These are phyloP conservation scores for Bujurquina vittata DNA, from an alignment of 2,113 vertebrate species.

Conservation along the genomic window DNA sequence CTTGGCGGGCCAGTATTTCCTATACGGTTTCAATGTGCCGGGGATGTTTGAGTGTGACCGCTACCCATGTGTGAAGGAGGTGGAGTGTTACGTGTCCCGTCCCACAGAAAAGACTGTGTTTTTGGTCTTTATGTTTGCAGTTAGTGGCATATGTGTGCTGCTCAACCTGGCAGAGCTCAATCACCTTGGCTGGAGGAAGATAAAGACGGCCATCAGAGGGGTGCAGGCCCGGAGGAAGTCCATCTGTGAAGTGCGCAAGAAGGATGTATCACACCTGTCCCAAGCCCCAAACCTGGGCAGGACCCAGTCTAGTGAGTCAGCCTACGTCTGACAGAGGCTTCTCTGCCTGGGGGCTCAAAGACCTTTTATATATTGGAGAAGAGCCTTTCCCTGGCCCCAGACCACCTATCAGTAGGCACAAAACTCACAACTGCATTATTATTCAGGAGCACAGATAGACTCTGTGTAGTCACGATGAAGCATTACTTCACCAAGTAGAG, in stretches of 20 bases:
- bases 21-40: conserved; percentile 89
- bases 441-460: conserved; percentile 70
- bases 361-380: conserved; percentile 62
- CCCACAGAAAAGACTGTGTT: conserved; percentile 92
- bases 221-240: conserved; percentile 86
- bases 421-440: conserved; percentile 63
- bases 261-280: conserved; percentile 83
- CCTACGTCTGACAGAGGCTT: conserved; percentile 86
- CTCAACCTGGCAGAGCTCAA: conserved; percentile 93
- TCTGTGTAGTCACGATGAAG: conserved; percentile 48
- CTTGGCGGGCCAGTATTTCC: conserved; percentile 88
- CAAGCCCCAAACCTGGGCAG: conserved; percentile 84
- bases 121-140: conserved; percentile 91
- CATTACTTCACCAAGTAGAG: conserved; percentile 48
- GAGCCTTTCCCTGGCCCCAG: conserved; percentile 65
- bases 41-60: conserved; percentile 89
- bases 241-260: conserved; percentile 83
- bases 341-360: conserved; percentile 71
- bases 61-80: conserved; percentile 90
- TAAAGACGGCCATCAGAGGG: conserved; percentile 85
- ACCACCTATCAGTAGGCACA: conserved; percentile 54
- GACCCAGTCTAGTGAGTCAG: conserved; percentile 89
- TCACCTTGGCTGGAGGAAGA: conserved; percentile 92
- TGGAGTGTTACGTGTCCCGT: conserved; percentile 91
- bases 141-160: conserved; percentile 89